A percentile compares a stretch with the other conserved stretches of the same genome.
phyloP scores from a whole-genome alignment of 2,797 vertebrate genomes.

The Gallinago nigripennis region DNA sequence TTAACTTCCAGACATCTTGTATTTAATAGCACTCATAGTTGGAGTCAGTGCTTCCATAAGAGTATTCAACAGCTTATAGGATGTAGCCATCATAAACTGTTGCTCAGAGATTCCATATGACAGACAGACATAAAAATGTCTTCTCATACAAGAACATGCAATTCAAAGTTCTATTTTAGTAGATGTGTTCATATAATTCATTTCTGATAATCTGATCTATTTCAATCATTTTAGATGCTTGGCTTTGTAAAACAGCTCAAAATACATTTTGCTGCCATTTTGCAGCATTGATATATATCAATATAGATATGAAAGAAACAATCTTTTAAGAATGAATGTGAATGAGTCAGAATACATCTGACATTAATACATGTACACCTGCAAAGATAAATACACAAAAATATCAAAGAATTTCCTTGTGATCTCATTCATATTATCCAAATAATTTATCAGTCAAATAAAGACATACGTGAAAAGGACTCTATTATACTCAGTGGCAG shows the following conservation, averaged over 20 bases:
- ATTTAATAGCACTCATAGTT: not conserved
- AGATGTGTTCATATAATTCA: not conserved
- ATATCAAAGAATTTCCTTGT: not conserved
- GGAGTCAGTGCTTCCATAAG: not conserved
- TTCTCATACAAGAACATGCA: not conserved
- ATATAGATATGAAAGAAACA: not conserved
- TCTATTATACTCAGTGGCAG: not conserved
- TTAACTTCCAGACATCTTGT: not conserved
- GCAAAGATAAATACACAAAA: conserved; percentile 1
- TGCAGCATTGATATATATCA: not conserved
- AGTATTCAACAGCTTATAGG: not conserved
- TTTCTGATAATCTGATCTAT: not conserved
- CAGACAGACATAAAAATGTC: not conserved
- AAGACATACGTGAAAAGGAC: not conserved
- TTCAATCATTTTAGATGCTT: not conserved
- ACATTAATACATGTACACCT: not conserved
- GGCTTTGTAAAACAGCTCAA: not conserved
- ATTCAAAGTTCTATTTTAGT: not conserved
- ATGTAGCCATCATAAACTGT: not conserved
- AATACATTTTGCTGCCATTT: not conserved
- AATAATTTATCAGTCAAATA: conserved; percentile 16
- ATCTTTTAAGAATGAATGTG: not conserved
- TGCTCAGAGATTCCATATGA: not conserved
- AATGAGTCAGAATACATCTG: conserved; percentile 10
- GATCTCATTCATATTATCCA: not conserved